Base-by-base conservation (phyloP, 2,113 vertebrate genomes). In the Cathartes aura region DNA sequence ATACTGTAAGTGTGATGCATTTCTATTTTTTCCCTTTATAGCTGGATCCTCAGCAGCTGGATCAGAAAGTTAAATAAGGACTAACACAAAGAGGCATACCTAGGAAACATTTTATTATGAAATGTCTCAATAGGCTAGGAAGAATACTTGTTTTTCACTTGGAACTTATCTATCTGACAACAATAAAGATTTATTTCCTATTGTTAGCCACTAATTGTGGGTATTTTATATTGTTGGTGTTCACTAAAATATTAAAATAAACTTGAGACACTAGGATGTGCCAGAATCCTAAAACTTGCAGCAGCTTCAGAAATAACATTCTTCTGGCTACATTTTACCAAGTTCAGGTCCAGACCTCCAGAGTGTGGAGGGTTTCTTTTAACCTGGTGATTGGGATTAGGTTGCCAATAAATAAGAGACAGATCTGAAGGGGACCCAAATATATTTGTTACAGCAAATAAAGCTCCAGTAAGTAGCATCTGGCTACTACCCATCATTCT, bases 401-500 rank as follows among this genome's bases (percentile, higher is more conserved):
- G 14, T 13, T 64, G 5, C 30, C 42, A 64, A 60, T 29, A 75
- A 94, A 79, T 17, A 21, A 86, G 40, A 70, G 36, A 32, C 9
- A 64, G 23, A 56, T 15, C 40, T 66, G 30, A 76, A 71, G 21
- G 8, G 11, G 6, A 83, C 13, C 4, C 32, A 82, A 72, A 82
- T 21, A 38, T 10, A 43, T 82, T 64, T 88, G 24, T 63, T 42
- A 42, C 15, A 79, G 64, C 15, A 87, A 91, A 71, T 21, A 79
- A 91, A 72, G 9, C 26, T 66, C 5, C 27, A 53, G 2, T 27
- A 52, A 90, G 50, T 43, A 90, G 18, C 9, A 60, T 80, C 36
- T 79, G 26, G 12, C 23, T 42, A 23, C 4, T 7, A 36, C 3
- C 6, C 56, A 24, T 38, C 0, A 1, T 71, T 75, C 21, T 4